Conservation (phyloP, 1,140 invertebrate species). For the Tribolium madens region DNA sequence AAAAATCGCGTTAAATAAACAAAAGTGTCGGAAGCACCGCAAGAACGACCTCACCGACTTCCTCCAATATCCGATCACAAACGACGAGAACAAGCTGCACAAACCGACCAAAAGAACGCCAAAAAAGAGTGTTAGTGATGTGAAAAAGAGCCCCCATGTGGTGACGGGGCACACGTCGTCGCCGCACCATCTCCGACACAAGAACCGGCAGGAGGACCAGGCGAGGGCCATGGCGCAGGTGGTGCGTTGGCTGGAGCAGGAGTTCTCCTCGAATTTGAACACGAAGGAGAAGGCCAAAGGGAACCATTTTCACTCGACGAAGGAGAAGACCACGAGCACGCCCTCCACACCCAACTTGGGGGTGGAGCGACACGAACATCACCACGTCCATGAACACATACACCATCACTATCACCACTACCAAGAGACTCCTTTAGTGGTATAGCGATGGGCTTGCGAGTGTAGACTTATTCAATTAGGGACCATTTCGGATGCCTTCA, state of each 20-base stretch:
- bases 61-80: constrained; percentile 65
- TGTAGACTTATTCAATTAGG: neutral
- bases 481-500: constrained; percentile 22
- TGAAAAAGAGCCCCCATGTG: constrained; percentile 54
- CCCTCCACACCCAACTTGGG: constrained; percentile 53
- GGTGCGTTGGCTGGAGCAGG: constrained; percentile 72
- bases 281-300: constrained; percentile 49
- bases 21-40: constrained; percentile 34
- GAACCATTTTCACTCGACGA: constrained; percentile 33
- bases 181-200: constrained; percentile 74
- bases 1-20: constrained; percentile 46
- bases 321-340: constrained; percentile 53
- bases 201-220: constrained; percentile 76
- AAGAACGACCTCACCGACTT: constrained; percentile 64
- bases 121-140: constrained; percentile 43
- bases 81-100: constrained; percentile 52
- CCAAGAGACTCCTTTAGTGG: constrained; percentile 66
- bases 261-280: constrained; percentile 61
- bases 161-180: constrained; percentile 59
- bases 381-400: constrained; percentile 85
- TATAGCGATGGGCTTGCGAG: constrained; percentile 33
- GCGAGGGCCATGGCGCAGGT: constrained; percentile 78
- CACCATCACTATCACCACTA: constrained; percentile 89
- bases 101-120: constrained; percentile 42
- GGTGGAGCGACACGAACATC: constrained; percentile 71